Evolutionary conservation across 2,888 invertebrate genomes (phyloP).

Genomic region (Plusia festucae): DNA sequence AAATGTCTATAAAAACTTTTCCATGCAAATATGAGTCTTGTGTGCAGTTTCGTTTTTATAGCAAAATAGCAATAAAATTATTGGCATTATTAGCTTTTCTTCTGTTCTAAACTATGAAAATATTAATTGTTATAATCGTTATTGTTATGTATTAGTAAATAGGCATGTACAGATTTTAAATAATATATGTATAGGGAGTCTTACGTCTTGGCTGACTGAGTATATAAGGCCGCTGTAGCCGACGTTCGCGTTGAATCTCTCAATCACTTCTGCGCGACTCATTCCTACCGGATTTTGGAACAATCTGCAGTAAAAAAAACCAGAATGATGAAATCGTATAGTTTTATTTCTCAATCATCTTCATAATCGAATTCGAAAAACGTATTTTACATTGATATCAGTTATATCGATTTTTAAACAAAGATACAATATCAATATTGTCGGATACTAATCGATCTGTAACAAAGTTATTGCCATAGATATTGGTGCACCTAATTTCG

Average conservation of each 20-base stretch:
- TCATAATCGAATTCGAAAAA: no score
- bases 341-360: no score
- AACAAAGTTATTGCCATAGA: no score
- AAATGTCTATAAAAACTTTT: background rate
- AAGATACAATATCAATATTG: no score
- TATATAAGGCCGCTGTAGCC: constrained; percentile 99
- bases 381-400: no score
- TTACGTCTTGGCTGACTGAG: constrained; percentile 98
- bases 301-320: constrained; percentile 70
- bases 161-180: constrained; percentile 44
- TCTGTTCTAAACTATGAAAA: background rate
- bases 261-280: constrained; percentile 93
- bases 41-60: background rate
- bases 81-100: constrained; percentile 5
- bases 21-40: background rate
- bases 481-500: no score
- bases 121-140: constrained; percentile 14
- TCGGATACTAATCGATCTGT: no score
- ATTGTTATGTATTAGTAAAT: constrained; percentile 32
- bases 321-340: background rate
- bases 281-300: constrained; percentile 90
- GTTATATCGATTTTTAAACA: no score
- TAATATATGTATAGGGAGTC: constrained; percentile 63
- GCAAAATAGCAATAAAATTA: constrained; percentile 1
- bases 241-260: constrained; percentile 98